Percentiles rank a stretch among this genome's conserved stretches.
Conservation (phyloP, 2,888 invertebrate genomes). For the Patella ulyssiponensis region DNA sequence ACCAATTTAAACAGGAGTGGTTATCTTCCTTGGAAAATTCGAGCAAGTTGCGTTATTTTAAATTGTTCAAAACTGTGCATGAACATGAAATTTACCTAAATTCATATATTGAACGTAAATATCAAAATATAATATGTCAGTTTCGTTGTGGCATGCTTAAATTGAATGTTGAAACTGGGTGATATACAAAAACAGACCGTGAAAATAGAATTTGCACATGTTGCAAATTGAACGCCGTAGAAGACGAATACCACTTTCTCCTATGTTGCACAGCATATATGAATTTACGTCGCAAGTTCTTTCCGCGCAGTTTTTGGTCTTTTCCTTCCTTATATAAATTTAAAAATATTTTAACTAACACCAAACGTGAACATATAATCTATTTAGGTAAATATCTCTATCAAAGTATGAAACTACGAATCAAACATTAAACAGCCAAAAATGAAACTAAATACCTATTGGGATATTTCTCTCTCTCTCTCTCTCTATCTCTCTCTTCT, state of each 20-base stretch:
- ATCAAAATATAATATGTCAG: too few relatives aligned
- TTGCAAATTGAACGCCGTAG: background rate
- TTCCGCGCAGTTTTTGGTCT: background rate
- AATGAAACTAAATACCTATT: too few relatives aligned
- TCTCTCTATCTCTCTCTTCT: too few relatives aligned
- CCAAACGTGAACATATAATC: background rate
- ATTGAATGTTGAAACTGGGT: background rate
- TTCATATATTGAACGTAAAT: background rate
- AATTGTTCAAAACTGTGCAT: background rate
- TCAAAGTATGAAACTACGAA: background rate
- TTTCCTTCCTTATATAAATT: background rate
- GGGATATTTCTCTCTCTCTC: too few relatives aligned
- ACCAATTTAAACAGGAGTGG: conserved; percentile 2
- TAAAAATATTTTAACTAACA: background rate
- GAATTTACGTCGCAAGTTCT: too few relatives aligned
- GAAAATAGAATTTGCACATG: background rate
- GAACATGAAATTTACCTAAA: background rate
- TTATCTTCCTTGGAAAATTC: background rate
- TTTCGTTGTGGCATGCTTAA: background rate
- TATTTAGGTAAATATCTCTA: background rate
- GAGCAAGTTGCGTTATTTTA: background rate
- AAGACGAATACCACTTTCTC: background rate
- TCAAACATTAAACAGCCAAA: too few relatives aligned
- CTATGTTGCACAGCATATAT: background rate
- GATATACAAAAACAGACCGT: conserved; percentile 4